phyloP scores from a whole-genome alignment of 2,113 vertebrate species.

The Todiramphus chloris region DNA sequence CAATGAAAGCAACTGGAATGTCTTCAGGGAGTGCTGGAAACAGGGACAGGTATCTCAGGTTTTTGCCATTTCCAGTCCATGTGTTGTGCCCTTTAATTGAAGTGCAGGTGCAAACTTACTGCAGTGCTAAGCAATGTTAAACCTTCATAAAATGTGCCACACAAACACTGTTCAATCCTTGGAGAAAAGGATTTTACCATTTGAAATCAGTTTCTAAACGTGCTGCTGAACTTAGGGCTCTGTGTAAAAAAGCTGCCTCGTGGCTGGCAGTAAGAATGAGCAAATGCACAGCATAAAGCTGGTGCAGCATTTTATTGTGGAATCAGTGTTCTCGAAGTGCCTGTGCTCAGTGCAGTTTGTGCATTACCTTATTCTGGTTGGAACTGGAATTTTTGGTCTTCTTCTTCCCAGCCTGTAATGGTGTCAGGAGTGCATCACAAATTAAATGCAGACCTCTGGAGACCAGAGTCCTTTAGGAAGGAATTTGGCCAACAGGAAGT shows the following conservation, averaged over 20 bases:
- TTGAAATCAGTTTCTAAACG: background rate
- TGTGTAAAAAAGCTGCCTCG: background rate
- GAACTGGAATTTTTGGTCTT: background rate
- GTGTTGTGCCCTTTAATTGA: background rate
- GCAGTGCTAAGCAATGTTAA: background rate
- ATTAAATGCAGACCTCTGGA: constrained; percentile 80
- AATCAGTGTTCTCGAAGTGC: background rate
- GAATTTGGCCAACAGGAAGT: constrained; percentile 83
- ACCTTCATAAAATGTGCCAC: background rate
- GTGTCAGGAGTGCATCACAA: constrained; percentile 82
- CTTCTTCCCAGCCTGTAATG: constrained; percentile 75
- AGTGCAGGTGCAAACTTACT: background rate
- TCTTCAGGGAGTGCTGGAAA: constrained; percentile 85
- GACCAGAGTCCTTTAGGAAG: constrained; percentile 77
- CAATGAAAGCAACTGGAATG: constrained; percentile 83
- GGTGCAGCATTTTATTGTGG: background rate
- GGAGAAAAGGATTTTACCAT: background rate
- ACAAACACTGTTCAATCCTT: background rate
- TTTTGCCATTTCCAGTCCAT: background rate
- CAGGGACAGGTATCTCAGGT: constrained; percentile 76
- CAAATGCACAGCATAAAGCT: background rate
- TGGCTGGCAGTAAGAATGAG: background rate
- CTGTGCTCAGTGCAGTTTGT: background rate
- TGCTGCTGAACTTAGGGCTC: background rate
- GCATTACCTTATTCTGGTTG: background rate